phyloP scores from a whole-genome alignment of 2,113 vertebrate species.

The Chionis minor region DNA sequence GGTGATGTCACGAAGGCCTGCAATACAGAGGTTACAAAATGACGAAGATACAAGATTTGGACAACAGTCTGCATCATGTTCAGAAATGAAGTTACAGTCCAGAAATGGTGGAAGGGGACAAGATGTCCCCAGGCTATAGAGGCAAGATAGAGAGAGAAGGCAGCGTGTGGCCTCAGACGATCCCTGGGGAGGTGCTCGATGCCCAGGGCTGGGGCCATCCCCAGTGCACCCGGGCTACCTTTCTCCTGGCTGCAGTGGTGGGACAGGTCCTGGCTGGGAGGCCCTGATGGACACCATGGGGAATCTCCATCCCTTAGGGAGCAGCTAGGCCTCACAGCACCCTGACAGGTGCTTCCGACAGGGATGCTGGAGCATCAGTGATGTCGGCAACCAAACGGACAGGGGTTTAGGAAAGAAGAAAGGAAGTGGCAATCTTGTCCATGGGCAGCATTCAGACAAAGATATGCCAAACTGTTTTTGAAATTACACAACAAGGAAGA shows the following conservation, averaged over 20 bases:
- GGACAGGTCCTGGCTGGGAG: background rate
- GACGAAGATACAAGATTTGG: background rate
- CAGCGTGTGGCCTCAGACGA: accelerated
- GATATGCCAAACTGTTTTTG: background rate
- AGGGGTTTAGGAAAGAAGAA: background rate
- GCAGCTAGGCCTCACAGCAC: too few species aligned
- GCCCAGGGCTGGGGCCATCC: background rate
- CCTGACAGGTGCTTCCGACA: background rate
- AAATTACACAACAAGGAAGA: background rate
- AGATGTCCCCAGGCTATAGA: background rate
- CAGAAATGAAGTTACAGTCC: background rate
- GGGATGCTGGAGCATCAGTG: background rate
- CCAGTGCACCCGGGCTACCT: background rate
- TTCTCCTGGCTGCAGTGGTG: background rate
- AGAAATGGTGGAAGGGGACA: background rate
- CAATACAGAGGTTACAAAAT: background rate
- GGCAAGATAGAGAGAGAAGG: background rate
- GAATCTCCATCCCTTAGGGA: background rate
- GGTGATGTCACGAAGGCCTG: background rate
- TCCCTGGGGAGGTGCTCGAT: background rate
- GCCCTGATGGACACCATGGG: background rate
- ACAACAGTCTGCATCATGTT: background rate
- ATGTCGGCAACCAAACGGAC: background rate
- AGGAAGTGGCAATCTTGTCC: background rate
- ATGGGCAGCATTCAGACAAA: background rate